phyloP scores from a whole-genome alignment of 2,113 vertebrate species.

The Dasyprocta punctata region DNA sequence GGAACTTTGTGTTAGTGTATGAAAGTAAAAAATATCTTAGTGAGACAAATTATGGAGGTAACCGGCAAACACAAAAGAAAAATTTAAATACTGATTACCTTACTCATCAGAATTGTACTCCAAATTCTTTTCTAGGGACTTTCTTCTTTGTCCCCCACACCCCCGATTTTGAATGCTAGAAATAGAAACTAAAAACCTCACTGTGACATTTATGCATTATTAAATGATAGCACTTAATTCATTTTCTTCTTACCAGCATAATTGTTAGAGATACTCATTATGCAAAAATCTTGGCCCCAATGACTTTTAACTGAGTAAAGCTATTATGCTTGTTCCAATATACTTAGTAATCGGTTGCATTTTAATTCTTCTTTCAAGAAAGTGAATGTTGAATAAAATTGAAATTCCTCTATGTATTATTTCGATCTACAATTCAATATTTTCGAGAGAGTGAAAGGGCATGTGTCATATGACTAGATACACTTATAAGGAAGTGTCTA shows the following conservation, averaged over 20 bases:
- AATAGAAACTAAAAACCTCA: neutral
- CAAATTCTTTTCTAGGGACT: neutral
- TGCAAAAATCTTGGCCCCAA: conserved; percentile 41
- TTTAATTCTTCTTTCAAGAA: conserved; percentile 51
- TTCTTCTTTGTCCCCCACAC: neutral
- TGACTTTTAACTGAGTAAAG: conserved; percentile 47
- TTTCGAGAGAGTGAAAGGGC: conserved; percentile 39
- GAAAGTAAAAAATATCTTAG: neutral
- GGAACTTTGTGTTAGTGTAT: neutral
- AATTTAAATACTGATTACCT: neutral
- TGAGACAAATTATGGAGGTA: conserved; percentile 8
- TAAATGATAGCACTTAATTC: conserved; percentile 57
- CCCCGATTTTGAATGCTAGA: neutral
- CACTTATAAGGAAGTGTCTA: neutral
- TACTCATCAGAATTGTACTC: neutral
- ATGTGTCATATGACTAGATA: conserved; percentile 19
- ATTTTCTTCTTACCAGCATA: conserved; percentile 15
- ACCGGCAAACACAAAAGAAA: neutral
- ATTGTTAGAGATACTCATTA: conserved; percentile 61
- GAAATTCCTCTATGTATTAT: conserved; percentile 30
- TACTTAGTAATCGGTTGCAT: conserved; percentile 38
- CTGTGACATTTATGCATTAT: conserved; percentile 21
- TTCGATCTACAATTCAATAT: conserved; percentile 43
- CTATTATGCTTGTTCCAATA: conserved; percentile 7
- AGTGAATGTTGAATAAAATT: conserved; percentile 48